Conservation (phyloP, 1,140 invertebrate genomes). For the Tyrophagus putrescentiae region DNA sequence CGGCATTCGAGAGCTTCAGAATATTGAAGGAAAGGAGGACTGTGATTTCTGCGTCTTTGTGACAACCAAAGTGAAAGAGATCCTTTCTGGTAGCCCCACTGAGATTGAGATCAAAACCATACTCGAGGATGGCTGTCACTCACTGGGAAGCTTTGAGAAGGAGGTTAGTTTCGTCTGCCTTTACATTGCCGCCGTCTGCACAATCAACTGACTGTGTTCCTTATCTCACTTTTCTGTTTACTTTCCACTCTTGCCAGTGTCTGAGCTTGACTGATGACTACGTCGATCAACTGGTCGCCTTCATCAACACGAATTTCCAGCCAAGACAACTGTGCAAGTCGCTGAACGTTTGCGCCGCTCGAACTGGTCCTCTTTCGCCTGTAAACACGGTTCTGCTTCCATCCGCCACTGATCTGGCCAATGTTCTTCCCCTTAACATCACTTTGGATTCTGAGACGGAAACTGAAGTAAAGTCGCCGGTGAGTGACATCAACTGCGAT, state of each 20-base stretch:
- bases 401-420: constrained; percentile 4
- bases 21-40: not conserved
- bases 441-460: not conserved
- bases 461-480: not conserved
- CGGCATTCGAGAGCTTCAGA: not conserved
- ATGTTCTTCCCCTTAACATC: constrained; percentile 10
- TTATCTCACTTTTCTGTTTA: not conserved
- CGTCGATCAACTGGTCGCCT: constrained; percentile 13
- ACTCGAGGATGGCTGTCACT: constrained; percentile 22
- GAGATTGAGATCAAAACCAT: constrained; percentile 18
- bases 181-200: no score
- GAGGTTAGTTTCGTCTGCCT: not conserved
- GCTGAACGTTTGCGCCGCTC: not conserved
- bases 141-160: constrained; percentile 16
- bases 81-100: constrained; percentile 14
- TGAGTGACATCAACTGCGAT: constrained; percentile 18
- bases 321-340: constrained; percentile 15
- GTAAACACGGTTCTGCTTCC: not conserved
- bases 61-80: constrained; percentile 16
- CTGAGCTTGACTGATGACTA: constrained; percentile 15
- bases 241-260: constrained; percentile 15
- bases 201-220: no score
- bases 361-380: not conserved
- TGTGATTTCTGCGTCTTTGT: constrained; percentile 21
- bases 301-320: constrained; percentile 15